Base-by-base conservation (phyloP, 2,797 vertebrate species). In the Clarias platycephalus region DNA sequence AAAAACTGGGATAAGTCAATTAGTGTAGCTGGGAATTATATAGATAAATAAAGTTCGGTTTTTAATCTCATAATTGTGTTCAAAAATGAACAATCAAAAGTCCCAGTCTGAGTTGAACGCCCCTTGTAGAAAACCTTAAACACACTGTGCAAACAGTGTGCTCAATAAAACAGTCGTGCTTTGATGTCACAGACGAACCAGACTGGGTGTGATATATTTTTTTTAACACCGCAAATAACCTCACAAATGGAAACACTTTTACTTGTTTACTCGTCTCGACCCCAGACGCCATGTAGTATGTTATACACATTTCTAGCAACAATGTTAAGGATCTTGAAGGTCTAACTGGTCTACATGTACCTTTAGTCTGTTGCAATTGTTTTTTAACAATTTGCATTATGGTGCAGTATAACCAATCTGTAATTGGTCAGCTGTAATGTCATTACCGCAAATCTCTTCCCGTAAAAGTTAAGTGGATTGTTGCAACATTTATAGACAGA, bases 261-360 rank as follows among this genome's bases (percentile, higher is more conserved):
- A 31, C n/a, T 15, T 77, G 55, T 77, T 77, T 77, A 58, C 5
- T 60, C 4, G 72, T 76, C 74, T 75, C 40, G 57, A 75, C 49
- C 28, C 12, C 53, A 24, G 55, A 37, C 31, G 53, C 34, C 20
- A 1, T 22, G 37, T 13, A 60, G 5, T 55, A 18, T 55, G 10
- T 49, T 49, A 49, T 57, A 12, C 16, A 58, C 16, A 16, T 76
- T 60, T 77, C 31, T 77, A 57, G 57, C 75, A 60, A 1, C 53
- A 7, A 44, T 5, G 62, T 78, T n/a, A 18, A 62, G 34, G 57
- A 62, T 62, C 57, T 62, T 78, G 3, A 62, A 40, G 10, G 1
- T 62, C 24, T 62, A 58, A 37, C 2, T 22, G 58, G 55, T 10
- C 26, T 55, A 55, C 40, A 8, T 20, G 22, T 68, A 68, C 31